Percentiles rank a stretch among this genome's conserved stretches.
Conservation (phyloP, 1,140 invertebrate genomes). For the Brachionus rotundiformis region DNA sequence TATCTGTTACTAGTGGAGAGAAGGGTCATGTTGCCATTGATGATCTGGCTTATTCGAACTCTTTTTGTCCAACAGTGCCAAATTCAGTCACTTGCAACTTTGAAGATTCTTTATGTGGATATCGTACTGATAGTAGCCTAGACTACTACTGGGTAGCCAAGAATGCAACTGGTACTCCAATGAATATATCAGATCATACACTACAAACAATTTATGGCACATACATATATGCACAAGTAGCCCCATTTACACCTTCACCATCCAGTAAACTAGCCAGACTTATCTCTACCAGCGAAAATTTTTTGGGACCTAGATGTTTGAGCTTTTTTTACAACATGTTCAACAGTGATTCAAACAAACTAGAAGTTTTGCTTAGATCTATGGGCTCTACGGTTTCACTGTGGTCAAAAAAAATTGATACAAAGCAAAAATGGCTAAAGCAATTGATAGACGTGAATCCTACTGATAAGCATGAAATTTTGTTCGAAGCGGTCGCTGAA, state of each 20-base stretch:
- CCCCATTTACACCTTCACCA: background rate
- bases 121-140: background rate
- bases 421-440: background rate
- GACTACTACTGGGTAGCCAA: background rate
- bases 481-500: background rate
- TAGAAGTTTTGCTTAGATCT: background rate
- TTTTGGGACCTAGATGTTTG: background rate
- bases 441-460: background rate
- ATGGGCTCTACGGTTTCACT: background rate
- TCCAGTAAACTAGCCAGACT: conserved; percentile 25
- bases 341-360: conserved; percentile 1
- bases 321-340: conserved; percentile 53
- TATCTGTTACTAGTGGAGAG: conserved; percentile 14
- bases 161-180: background rate
- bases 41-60: background rate
- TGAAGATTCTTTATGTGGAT: conserved; percentile 29
- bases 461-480: background rate
- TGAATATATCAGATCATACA: conserved; percentile 33
- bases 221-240: background rate
- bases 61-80: conserved; percentile 51
- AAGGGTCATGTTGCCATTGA: conserved; percentile 25
- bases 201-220: background rate
- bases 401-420: background rate
- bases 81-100: background rate
- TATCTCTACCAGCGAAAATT: background rate